phyloP scores from a whole-genome alignment of 1,140 invertebrate species.

The Heliconius melpomene region DNA sequence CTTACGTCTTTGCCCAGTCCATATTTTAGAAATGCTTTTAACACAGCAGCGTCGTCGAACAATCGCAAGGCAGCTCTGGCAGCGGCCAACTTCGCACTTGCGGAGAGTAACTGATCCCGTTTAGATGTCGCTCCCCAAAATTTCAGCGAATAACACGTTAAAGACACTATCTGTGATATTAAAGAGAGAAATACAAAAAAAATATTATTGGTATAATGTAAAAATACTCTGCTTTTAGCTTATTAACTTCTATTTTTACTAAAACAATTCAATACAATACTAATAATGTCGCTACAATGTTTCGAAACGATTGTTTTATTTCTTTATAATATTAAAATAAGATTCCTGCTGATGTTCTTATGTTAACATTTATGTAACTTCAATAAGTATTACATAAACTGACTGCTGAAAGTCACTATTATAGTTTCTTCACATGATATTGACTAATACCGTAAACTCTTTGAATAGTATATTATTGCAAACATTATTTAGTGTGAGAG shows the following conservation, averaged over 20 bases:
- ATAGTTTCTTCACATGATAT: too few relatives aligned
- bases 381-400: too few relatives aligned
- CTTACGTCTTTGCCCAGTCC: constrained; percentile 63
- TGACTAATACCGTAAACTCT: too few relatives aligned
- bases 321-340: too few relatives aligned
- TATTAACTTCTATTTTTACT: neutral
- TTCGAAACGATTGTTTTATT: too few relatives aligned
- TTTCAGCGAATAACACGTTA: constrained; percentile 65
- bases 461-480: too few relatives aligned
- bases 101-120: constrained; percentile 50
- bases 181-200: neutral
- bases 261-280: too few relatives aligned
- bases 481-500: too few relatives aligned
- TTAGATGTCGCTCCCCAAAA: constrained; percentile 59
- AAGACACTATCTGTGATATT: constrained; percentile 56
- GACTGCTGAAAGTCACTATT: too few relatives aligned
- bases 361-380: too few relatives aligned
- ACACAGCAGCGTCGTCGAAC: constrained; percentile 61
- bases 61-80: constrained; percentile 59
- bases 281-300: too few relatives aligned
- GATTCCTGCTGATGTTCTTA: too few relatives aligned
- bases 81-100: constrained; percentile 58
- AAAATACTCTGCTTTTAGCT: neutral
- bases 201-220: constrained; percentile 15
- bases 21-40: constrained; percentile 54